Conservation (phyloP, 92 coral and sea anemone genomes). For the Palythoa heliodiscus region DNA sequence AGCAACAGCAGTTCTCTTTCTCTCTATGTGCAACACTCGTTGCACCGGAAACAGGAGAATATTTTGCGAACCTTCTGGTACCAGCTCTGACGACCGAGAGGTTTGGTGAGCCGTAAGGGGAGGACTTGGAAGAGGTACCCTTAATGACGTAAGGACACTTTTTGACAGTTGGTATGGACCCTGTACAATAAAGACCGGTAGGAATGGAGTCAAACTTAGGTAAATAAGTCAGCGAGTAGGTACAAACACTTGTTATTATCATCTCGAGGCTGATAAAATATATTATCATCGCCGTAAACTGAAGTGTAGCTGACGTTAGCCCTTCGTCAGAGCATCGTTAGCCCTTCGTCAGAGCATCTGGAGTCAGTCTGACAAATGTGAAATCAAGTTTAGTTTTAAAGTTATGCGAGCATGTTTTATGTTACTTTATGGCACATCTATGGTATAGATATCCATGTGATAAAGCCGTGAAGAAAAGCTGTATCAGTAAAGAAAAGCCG, state of each 20-base stretch:
- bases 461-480: too few species aligned
- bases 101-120: constrained; percentile 22
- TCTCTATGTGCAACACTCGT: constrained; percentile 1
- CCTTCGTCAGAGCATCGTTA: too few species aligned
- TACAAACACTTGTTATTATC: too few species aligned
- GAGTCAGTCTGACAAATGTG: background rate
- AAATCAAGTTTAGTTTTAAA: too few species aligned
- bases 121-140: constrained; percentile 21
- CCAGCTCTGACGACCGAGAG: background rate
- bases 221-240: too few species aligned
- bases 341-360: too few species aligned
- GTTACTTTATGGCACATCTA: too few species aligned
- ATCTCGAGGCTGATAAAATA: background rate
- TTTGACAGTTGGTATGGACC: constrained; percentile 38
- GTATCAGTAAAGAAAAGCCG: too few species aligned
- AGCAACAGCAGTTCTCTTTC: constrained; percentile 61
- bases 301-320: too few species aligned
- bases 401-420: too few species aligned
- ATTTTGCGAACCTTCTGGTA: constrained; percentile 6
- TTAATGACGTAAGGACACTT: constrained; percentile 47
- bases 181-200: constrained; percentile 22
- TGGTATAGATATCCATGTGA: too few species aligned
- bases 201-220: too few species aligned
- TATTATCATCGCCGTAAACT: background rate
- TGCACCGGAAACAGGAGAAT: constrained; percentile 5